phyloP scores from a whole-genome alignment of 2,113 vertebrate species.

The Ptychochromis oligacanthus region DNA sequence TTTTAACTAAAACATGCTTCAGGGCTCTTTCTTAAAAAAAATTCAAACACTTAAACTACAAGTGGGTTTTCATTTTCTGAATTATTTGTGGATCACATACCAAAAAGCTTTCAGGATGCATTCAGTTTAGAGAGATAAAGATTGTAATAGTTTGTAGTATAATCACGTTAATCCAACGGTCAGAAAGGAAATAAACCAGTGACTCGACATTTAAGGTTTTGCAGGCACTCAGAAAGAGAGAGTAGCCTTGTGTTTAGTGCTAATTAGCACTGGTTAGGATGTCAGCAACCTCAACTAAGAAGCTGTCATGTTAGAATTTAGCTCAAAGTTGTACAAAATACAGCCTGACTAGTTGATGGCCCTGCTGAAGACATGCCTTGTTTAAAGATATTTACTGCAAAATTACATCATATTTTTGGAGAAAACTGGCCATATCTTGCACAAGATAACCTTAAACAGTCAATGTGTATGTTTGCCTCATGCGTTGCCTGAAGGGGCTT shows the following conservation, averaged over 20 bases:
- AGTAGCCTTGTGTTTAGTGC: neutral
- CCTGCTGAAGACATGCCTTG: neutral
- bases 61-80: constrained; percentile 33
- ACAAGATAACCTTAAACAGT: neutral
- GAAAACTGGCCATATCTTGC: neutral
- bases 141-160: constrained; percentile 1
- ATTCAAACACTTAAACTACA: constrained; percentile 38
- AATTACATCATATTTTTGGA: neutral
- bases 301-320: neutral
- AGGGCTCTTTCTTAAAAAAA: constrained; percentile 59
- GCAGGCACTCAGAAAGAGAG: neutral
- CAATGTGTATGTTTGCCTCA: neutral
- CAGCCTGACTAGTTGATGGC: neutral
- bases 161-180: constrained; percentile 6
- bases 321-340: neutral
- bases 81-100: constrained; percentile 21
- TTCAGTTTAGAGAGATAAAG: constrained; percentile 17
- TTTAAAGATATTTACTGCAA: neutral
- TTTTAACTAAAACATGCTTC: constrained; percentile 62
- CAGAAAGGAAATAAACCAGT: neutral
- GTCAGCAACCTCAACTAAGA: neutral
- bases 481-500: neutral
- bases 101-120: constrained; percentile 14
- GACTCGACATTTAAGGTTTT: neutral
- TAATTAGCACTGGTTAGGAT: neutral